Percentiles rank a stretch among this genome's conserved stretches.
Conservation (phyloP, 2,888 invertebrate genomes). For the Idaea biselata region DNA sequence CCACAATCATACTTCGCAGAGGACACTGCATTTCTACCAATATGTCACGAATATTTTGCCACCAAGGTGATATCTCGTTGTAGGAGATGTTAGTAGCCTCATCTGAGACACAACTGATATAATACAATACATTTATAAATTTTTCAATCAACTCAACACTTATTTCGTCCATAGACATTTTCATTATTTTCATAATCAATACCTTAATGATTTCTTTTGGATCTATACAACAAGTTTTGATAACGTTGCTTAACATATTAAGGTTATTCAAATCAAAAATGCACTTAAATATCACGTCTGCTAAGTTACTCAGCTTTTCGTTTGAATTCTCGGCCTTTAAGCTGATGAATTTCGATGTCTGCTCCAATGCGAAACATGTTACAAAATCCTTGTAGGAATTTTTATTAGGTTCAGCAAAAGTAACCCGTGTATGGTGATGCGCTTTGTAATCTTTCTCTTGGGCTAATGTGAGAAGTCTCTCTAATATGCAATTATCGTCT, state of each 20-base stretch:
- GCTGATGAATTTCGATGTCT: constrained; percentile 45
- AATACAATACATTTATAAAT: constrained; percentile 83
- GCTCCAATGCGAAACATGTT: constrained; percentile 75
- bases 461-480: constrained; percentile 82
- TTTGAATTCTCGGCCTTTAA: constrained; percentile 52
- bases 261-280: constrained; percentile 65
- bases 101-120: constrained; percentile 83
- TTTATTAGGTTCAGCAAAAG: constrained; percentile 75
- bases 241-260: constrained; percentile 41
- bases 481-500: constrained; percentile 82
- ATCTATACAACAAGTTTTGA: constrained; percentile 56
- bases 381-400: constrained; percentile 79
- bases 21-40: constrained; percentile 88
- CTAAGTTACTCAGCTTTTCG: constrained; percentile 55
- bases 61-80: constrained; percentile 89
- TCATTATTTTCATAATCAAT: constrained; percentile 86
- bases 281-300: constrained; percentile 63
- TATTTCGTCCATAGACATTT: constrained; percentile 78
- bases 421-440: constrained; percentile 73
- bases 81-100: constrained; percentile 83
- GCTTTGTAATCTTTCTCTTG: constrained; percentile 68
- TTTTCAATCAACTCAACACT: constrained; percentile 83
- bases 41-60: constrained; percentile 87
- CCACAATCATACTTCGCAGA: constrained; percentile 89
- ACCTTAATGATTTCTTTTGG: constrained; percentile 86